phyloP scores from a whole-genome alignment of 35 echinoderm and acorn worm species.

The Lytechinus pictus region DNA sequence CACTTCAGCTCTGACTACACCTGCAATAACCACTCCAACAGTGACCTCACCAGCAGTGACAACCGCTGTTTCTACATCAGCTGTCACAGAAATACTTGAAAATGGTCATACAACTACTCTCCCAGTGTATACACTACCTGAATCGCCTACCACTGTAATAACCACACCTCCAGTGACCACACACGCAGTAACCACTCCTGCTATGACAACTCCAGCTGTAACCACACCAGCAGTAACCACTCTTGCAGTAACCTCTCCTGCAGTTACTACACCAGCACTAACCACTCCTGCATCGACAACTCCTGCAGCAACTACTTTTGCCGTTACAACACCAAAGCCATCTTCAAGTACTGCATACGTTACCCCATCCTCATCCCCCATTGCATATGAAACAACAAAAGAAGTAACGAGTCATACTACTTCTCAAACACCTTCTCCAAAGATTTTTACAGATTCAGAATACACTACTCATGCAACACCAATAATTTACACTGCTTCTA shows the following conservation, averaged over 20 bases:
- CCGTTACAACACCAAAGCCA: not conserved
- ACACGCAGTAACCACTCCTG: not conserved
- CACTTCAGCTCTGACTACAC: not conserved
- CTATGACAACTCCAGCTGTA: not conserved
- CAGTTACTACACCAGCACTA: conserved; percentile 23
- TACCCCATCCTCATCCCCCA: no score
- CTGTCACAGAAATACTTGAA: no score
- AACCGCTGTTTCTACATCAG: not conserved
- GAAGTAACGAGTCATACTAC: not conserved
- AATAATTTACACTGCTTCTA: conserved; percentile 32
- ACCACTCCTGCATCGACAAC: no score
- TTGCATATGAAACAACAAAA: not conserved
- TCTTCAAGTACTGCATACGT: not conserved
- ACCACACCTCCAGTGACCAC: not conserved
- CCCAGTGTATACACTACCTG: no score
- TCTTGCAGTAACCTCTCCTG: not conserved
- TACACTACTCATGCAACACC: not conserved
- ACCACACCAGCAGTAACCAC: not conserved
- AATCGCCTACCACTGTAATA: no score
- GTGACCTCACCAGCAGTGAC: not conserved
- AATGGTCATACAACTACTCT: no score
- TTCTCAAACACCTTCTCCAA: not conserved
- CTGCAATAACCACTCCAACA: not conserved
- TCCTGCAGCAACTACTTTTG: not conserved
- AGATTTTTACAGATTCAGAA: not conserved